Conservation (phyloP, 1,140 invertebrate species). For the Calliphora vicina region DNA sequence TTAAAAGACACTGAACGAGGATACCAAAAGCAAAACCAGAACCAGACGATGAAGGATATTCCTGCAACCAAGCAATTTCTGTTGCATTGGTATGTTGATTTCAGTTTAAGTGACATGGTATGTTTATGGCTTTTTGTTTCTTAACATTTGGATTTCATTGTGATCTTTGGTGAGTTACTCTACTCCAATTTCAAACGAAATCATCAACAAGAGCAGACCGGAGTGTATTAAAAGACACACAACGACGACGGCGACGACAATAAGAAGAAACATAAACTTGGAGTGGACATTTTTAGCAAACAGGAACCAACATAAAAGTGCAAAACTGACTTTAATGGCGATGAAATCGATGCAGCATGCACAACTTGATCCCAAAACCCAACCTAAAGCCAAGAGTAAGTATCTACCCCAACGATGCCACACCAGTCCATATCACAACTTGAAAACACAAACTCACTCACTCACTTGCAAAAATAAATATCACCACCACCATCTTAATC, state of each 20-base stretch:
- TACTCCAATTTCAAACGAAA: conserved; percentile 61
- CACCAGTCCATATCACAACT: neutral
- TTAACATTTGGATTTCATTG: neutral
- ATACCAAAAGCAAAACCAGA: too few relatives aligned
- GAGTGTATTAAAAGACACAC: neutral
- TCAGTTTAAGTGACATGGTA: too few relatives aligned
- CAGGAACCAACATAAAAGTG: conserved; percentile 52
- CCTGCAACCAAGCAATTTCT: too few relatives aligned
- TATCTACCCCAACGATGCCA: neutral
- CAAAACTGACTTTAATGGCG: conserved; percentile 58
- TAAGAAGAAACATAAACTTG: neutral
- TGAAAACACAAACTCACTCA: neutral
- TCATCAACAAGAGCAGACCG: neutral
- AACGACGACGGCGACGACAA: too few relatives aligned
- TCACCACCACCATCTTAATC: conserved; percentile 15
- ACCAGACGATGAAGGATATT: too few relatives aligned
- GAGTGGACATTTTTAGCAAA: conserved; percentile 53
- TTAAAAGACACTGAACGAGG: too few relatives aligned
- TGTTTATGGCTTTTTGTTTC: too few relatives aligned
- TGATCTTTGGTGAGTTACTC: conserved; percentile 51
- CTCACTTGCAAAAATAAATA: neutral
- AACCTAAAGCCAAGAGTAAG: neutral
- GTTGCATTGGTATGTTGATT: too few relatives aligned
- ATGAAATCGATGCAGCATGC: conserved; percentile 52
- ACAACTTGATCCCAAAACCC: conserved; percentile 5